Evolutionary conservation across 2,888 invertebrate species (phyloP).

Genomic region (Phorcus lineatus): DNA sequence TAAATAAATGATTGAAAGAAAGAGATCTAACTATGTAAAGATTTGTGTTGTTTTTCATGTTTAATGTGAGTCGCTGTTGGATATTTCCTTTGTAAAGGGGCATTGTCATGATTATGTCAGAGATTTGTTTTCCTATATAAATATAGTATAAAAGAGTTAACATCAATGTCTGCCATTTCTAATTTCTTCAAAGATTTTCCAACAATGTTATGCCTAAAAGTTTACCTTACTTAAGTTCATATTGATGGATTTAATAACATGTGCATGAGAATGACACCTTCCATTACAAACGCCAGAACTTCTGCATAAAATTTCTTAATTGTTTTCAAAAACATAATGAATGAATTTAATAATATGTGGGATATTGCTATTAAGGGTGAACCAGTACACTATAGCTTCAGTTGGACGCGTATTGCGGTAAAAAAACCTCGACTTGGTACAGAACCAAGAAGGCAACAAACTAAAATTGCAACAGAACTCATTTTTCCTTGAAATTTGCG

Average conservation of each 20-base stretch:
- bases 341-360: too few species aligned
- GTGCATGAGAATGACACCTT: neutral
- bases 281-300: neutral
- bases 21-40: neutral
- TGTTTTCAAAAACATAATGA: too few species aligned
- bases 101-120: neutral
- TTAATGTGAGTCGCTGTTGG: neutral
- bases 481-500: too few species aligned
- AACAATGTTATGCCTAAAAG: neutral
- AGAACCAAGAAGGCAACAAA: too few species aligned
- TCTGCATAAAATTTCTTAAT: too few species aligned
- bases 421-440: too few species aligned
- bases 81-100: neutral
- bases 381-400: too few species aligned
- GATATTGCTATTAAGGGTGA: too few species aligned
- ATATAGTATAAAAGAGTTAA: neutral
- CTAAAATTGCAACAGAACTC: too few species aligned
- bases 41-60: neutral
- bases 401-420: too few species aligned
- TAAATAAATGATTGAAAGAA: too few species aligned
- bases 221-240: too few species aligned
- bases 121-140: neutral
- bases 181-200: neutral
- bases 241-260: neutral
- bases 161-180: neutral